Percentiles rank a stretch among this genome's conserved stretches.
Conservation (phyloP, 1,140 invertebrate genomes). For the Myzus persicae region DNA sequence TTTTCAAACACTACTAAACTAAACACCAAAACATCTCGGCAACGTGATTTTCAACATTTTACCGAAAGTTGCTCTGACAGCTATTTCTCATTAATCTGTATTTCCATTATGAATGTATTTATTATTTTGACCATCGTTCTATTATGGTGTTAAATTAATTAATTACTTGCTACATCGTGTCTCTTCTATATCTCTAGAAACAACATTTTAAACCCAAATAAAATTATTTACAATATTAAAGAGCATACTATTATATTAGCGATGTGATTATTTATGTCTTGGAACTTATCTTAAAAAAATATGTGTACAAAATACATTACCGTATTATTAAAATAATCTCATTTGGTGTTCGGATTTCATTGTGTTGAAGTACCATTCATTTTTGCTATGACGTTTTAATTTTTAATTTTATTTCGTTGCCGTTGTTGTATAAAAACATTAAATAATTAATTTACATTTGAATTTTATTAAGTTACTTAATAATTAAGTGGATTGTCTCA, state of each 20-base stretch:
- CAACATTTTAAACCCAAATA: neutral
- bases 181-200: neutral
- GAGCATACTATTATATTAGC: neutral
- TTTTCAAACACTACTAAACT: neutral
- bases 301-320: neutral
- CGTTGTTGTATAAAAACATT: slow-evolving; percentile 16
- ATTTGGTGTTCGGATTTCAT: neutral
- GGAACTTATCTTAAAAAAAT: neutral
- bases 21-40: neutral
- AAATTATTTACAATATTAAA: neutral
- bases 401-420: slow-evolving; percentile 39
- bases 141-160: neutral
- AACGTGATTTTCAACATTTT: neutral
- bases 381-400: neutral
- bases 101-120: slow-evolving; percentile 24
- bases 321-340: neutral
- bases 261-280: neutral
- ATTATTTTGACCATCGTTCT: neutral
- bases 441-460: slow-evolving; percentile 49
- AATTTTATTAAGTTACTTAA: slow-evolving; percentile 44
- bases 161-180: neutral
- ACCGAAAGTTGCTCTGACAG: neutral
- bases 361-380: neutral
- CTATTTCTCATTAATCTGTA: neutral
- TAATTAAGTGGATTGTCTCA: slow-evolving; percentile 51